These are phyloP conservation scores for Microtus agrestis DNA, from an alignment of 2,797 vertebrate species.

Conservation along the genomic window DNA sequence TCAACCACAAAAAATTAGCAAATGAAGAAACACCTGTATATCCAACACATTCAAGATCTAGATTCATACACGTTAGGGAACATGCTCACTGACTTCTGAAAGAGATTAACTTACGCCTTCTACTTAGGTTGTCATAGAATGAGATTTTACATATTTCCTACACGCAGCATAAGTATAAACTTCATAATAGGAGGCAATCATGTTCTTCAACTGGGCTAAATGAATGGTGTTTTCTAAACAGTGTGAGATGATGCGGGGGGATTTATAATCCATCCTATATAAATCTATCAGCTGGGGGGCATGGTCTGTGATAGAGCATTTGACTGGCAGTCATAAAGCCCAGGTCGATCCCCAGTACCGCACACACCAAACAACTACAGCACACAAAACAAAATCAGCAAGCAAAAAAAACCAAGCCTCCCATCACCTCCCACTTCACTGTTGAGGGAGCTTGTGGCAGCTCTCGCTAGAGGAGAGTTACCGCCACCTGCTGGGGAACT, in stretches of 20 bases:
- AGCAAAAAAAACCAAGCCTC: not conserved
- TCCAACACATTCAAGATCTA: constrained; percentile 12
- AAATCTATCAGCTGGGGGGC: not conserved
- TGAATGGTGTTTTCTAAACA: constrained; percentile 34
- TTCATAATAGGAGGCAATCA: not conserved
- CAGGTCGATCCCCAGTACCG: not conserved
- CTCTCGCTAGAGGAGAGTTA: constrained; percentile 36
- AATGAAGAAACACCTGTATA: constrained; percentile 20
- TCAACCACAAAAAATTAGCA: not conserved
- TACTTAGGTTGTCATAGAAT: constrained; percentile 30
- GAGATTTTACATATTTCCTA: constrained; percentile 50
- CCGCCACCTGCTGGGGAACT: constrained; percentile 72
- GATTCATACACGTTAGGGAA: not conserved
- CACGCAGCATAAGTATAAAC: constrained; percentile 35
- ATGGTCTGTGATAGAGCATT: not conserved
- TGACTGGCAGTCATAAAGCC: not conserved
- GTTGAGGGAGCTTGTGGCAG: not conserved
- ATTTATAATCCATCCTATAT: not conserved
- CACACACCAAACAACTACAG: not conserved
- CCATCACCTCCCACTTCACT: not conserved
- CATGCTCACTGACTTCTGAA: constrained; percentile 12
- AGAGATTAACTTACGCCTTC: constrained; percentile 23
- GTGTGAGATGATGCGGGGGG: not conserved
- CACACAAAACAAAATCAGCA: not conserved
- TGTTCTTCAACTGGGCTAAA: constrained; percentile 18